Evolutionary conservation across 2,113 vertebrate genomes (phyloP), one percentile per base, ranked within the genome.

Genomic region (Montifringilla adamsi): DNA sequence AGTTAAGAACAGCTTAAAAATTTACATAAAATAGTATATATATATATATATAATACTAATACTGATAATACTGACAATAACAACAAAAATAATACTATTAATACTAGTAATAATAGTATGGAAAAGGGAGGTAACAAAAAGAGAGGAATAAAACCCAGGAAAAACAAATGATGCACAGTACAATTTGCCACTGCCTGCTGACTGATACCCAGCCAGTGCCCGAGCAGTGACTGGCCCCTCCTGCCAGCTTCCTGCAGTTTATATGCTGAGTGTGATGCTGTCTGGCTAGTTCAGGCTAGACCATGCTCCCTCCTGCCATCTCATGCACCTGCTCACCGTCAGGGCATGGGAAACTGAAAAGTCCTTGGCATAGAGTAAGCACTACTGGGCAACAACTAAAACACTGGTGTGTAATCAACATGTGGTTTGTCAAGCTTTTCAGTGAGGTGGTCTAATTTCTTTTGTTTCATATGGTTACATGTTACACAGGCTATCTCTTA

Each of bases 321-420:
- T 62, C 27, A 30, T 16, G 46, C 24, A 53, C 30, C 39, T 53
- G 28, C 53, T 31, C 39, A 21, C 14, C 21, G 11, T 18, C 62
- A 62, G n/a, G 28, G 30, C 47, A 62, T 5, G 17, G 55, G 55
- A 76, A 89, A 69, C 41, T 35, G n/a, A 76, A 47, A 83, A 62
- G 30, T 19, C 41, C 47, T 43, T 76, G 26, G 15, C 39, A 35
- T 11, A 27, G 10, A 24, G 24, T 35, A 47, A 53, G 24, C 14
- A 11, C 5, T 18, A 22, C 28, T 39, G 39, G 30, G 7, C 10
- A 82, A 15, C 7, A 53, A 15, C 14, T 68, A 30, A 67, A 75
- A 41, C 9, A 53, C 26, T 0, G 0, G 37, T 37, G 37, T 28
- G 22, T 21, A 30, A 47, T 26, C 53, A n/a, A 18, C 16, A 15